These are phyloP conservation scores for Holacanthus passer DNA, from an alignment of 2,113 vertebrate genomes.

Conservation along the genomic window DNA sequence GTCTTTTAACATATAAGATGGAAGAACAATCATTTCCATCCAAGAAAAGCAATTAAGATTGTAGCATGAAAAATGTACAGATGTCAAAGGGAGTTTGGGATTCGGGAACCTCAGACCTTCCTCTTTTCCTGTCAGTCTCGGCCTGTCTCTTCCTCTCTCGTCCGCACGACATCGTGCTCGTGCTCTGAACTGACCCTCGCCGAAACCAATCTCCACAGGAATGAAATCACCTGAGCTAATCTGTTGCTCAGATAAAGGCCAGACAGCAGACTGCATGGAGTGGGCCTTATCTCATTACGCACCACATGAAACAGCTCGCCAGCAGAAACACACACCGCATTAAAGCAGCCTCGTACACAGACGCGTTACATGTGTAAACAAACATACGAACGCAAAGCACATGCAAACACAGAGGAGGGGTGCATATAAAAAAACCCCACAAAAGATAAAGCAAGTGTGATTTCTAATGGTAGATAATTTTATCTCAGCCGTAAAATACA, in stretches of 20 bases:
- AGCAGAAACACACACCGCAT: conserved; percentile 13
- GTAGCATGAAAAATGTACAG: background rate
- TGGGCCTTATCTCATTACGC: conserved; percentile 75
- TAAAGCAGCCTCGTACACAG: conserved; percentile 33
- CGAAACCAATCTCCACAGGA: conserved; percentile 55
- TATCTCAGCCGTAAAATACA: conserved; percentile 46
- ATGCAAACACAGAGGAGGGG: conserved; percentile 35
- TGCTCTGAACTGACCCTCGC: conserved; percentile 42
- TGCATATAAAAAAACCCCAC: background rate
- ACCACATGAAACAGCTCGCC: conserved; percentile 63
- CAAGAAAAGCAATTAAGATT: background rate
- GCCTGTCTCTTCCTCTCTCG: conserved; percentile 9
- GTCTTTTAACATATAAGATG: background rate
- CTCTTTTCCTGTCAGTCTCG: background rate
- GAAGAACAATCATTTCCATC: background rate
- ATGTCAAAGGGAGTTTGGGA: background rate
- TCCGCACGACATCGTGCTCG: conserved; percentile 4
- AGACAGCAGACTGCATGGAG: conserved; percentile 77
- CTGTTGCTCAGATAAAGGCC: conserved; percentile 74
- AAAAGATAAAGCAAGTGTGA: conserved; percentile 33
- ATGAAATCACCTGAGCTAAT: conserved; percentile 78
- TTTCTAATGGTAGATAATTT: conserved; percentile 43
- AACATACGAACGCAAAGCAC: conserved; percentile 20
- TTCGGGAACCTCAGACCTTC: background rate
- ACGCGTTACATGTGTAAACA: conserved; percentile 40